Percentiles rank a stretch among this genome's conserved stretches.
phyloP scores from a whole-genome alignment of 2,888 invertebrate species.

The Tachina grossa region DNA sequence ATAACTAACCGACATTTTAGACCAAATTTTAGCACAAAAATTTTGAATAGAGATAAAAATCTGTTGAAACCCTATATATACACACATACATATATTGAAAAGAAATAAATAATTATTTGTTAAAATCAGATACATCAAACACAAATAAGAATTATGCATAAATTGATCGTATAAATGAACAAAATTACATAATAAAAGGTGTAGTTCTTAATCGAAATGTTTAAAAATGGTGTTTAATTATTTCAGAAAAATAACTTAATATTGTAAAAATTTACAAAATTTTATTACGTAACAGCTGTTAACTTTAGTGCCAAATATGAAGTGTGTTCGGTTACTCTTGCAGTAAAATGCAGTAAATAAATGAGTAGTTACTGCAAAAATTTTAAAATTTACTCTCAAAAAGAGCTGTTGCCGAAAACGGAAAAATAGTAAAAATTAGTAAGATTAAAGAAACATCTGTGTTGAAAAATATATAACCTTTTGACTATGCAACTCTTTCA shows the following conservation, averaged over 20 bases:
- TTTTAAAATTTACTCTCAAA: no score
- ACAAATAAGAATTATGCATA: constrained; percentile 11
- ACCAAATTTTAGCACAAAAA: constrained; percentile 57
- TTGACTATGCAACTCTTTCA: no score
- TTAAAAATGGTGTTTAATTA: constrained; percentile 34
- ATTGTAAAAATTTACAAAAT: background rate
- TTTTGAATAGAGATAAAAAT: constrained; percentile 29
- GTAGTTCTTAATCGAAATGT: constrained; percentile 48
- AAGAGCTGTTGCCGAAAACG: no score
- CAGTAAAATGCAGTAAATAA: no score
- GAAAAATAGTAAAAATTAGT: no score
- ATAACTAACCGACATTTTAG: constrained; percentile 47
- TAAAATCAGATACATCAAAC: constrained; percentile 42
- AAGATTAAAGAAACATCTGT: no score
- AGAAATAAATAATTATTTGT: constrained; percentile 39
- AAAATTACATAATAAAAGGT: constrained; percentile 39
- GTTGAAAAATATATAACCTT: no score
- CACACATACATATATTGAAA: background rate
- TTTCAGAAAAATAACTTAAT: background rate
- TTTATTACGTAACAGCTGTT: no score
- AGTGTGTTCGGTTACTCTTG: no score
- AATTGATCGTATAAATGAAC: constrained; percentile 49
- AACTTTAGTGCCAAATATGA: no score
- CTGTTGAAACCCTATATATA: constrained; percentile 38
- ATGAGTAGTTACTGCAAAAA: no score